These are phyloP conservation scores for Pelusios castaneus DNA, from an alignment of 2,113 vertebrate genomes.

Conservation along the genomic window DNA sequence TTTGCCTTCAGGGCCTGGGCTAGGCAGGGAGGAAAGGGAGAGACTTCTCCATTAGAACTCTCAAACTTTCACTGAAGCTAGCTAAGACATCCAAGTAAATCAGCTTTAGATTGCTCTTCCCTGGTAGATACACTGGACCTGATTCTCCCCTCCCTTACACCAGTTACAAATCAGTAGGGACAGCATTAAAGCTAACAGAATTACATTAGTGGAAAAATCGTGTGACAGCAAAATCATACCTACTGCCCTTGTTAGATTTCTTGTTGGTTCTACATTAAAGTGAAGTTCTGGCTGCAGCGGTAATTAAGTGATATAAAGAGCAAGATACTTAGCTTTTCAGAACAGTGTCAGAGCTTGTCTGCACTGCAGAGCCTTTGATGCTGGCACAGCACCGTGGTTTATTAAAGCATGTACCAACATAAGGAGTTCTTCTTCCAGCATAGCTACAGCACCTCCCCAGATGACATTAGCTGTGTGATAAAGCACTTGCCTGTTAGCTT, in stretches of 20 bases:
- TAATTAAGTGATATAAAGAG: not conserved
- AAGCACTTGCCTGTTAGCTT: too few species aligned
- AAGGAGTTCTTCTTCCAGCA: not conserved
- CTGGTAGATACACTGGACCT: too few species aligned
- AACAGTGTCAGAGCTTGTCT: not conserved
- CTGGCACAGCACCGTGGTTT: not conserved
- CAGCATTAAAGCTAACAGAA: not conserved
- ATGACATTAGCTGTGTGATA: too few species aligned
- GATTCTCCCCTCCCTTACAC: not conserved
- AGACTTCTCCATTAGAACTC: not conserved
- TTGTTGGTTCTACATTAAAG: not conserved
- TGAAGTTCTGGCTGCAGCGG: not conserved
- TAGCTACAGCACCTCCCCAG: too few species aligned
- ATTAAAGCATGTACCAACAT: not conserved
- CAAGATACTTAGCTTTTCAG: not conserved
- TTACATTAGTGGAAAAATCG: not conserved
- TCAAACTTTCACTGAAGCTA: not conserved
- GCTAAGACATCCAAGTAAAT: not conserved
- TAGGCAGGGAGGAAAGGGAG: not conserved
- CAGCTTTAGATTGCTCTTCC: not conserved
- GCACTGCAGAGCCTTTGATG: not conserved
- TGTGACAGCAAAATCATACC: not conserved
- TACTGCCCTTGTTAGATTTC: not conserved
- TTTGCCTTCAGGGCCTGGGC: not conserved
- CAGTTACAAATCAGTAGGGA: not conserved